Base-by-base conservation (phyloP, 2,113 vertebrate species). In the Lophura nycthemera region DNA sequence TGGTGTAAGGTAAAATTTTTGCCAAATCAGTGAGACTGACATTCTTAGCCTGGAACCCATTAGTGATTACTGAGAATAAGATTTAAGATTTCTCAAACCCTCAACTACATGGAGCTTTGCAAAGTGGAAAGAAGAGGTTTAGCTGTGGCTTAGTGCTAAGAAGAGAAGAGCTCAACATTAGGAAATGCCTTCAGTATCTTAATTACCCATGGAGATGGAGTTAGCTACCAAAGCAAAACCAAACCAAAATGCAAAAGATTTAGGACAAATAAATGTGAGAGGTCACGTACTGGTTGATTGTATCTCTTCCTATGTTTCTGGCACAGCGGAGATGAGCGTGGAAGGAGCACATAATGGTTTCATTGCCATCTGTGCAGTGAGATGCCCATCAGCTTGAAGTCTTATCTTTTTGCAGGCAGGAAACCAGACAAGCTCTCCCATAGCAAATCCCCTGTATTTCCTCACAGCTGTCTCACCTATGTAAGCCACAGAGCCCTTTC, bases 1-100 rank as follows among this genome's bases (percentile, higher is more conserved):
- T 91, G 80, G 75, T 75, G 60, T 75, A 96, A 95, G 94, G 93
- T 90, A 95, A 92, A 92, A 75, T 65, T 91, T 88, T 95, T 96
- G 79, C 83, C 74, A 67, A 81, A 94, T 95, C 80, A 66, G 48
- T 81, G 76, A 88, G 72, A 72, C 80, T 88, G 73, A 83, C 34
- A 40, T 92, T 94, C 80, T 82, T 69, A 88, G 72, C 75, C 79
- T 95, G 93, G 88, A 95, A 90, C 30, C 70, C 43, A 22, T 83
- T 91, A 92, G 76, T 54, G 65, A 91, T 81, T 88, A 88, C 76
- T 40, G 45, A 86, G 70, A 91, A 73, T 78, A 90, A 91, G 73
- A 95, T 91, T 65, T 86, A 83, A 94, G 70, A 76, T 94, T 83
- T 92, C 90, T 91, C 70, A 90, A 88, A 90, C 73, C 22, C 36